Percentiles rank a stretch among this genome's conserved stretches.
These are phyloP conservation scores for Falco cherrug DNA, from an alignment of 2,797 vertebrate species.

Conservation along the genomic window DNA sequence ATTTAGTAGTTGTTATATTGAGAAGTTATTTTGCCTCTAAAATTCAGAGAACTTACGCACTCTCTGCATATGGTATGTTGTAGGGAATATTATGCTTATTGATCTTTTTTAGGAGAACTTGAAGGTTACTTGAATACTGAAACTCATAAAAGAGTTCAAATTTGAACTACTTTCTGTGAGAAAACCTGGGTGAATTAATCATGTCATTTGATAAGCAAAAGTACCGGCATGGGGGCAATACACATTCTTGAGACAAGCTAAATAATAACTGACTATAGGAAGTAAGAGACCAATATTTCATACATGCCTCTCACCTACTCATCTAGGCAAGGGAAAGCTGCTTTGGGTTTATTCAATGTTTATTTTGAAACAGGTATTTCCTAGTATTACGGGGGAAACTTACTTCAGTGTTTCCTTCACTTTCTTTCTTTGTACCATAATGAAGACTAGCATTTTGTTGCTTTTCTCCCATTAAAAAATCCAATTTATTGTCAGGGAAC, in stretches of 20 bases:
- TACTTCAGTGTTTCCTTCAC: not conserved
- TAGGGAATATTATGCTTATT: not conserved
- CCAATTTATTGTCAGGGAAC: not conserved
- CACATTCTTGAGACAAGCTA: not conserved
- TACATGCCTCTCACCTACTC: not conserved
- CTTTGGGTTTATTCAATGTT: not conserved
- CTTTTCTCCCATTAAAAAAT: not conserved
- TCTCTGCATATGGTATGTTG: not conserved
- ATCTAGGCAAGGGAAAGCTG: not conserved
- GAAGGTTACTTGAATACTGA: not conserved
- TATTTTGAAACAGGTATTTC: not conserved
- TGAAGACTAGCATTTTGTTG: not conserved
- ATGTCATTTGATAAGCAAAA: not conserved
- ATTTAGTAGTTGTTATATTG: not conserved
- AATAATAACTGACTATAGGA: not conserved
- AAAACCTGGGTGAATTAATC: not conserved
- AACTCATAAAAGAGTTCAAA: not conserved
- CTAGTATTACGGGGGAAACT: not conserved
- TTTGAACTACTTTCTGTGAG: not conserved
- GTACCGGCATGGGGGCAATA: not conserved
- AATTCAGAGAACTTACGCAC: not conserved
- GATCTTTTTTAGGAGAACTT: not conserved
- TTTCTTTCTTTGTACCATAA: not conserved
- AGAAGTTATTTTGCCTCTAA: not conserved
- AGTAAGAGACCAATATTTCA: not conserved